Conservation (phyloP, 2,113 vertebrate species). For the Spermophilus dauricus region DNA sequence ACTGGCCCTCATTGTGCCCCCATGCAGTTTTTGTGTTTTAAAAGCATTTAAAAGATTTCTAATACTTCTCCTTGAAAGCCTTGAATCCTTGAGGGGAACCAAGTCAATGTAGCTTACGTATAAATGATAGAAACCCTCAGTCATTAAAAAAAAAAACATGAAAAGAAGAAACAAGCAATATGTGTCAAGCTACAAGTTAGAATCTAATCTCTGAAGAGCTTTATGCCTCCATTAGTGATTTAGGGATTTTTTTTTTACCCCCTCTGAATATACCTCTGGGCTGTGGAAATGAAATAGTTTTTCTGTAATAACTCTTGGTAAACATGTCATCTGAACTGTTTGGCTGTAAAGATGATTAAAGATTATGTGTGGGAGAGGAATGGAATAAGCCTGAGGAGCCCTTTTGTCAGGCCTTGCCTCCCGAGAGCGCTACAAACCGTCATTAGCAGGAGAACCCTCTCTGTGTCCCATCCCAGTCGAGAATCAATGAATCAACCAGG, state of each 20-base stretch:
- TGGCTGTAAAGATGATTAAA: conserved; percentile 56
- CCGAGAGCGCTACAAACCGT: background rate
- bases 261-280: background rate
- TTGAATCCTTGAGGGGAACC: background rate
- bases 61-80: conserved; percentile 6
- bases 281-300: conserved; percentile 29
- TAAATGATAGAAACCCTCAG: background rate
- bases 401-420: background rate
- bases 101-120: background rate
- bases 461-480: background rate
- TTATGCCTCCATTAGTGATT: conserved; percentile 23
- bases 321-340: background rate
- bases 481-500: background rate
- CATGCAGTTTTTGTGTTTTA: background rate
- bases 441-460: background rate
- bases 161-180: background rate
- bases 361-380: background rate
- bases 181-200: background rate
- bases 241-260: background rate
- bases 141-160: background rate
- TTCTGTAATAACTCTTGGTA: conserved; percentile 71
- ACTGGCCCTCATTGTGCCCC: too few species aligned
- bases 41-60: conserved; percentile 19
- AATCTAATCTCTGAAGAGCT: background rate
- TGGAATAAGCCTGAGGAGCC: background rate